A percentile compares a stretch with the other conserved stretches of the same genome.
phyloP scores from a whole-genome alignment of 2,797 vertebrate species.

The Scleropages formosus region DNA sequence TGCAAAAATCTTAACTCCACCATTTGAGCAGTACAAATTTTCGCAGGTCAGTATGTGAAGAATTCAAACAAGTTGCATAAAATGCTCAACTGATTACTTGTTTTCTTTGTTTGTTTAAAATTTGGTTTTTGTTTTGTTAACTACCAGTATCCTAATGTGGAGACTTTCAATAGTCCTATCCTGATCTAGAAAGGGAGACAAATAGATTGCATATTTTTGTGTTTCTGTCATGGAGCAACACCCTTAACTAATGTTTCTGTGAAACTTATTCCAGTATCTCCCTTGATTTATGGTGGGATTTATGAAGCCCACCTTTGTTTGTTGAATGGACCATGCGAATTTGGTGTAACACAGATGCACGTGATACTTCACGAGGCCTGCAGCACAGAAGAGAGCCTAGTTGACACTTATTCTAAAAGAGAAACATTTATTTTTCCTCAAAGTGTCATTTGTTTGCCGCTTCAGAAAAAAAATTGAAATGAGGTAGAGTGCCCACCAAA shows the following conservation, averaged over 20 bases:
- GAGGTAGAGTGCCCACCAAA: background rate
- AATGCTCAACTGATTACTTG: background rate
- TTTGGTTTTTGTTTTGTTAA: background rate
- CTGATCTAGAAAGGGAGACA: conserved; percentile 10
- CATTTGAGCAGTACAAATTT: background rate
- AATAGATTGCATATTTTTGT: too few relatives aligned
- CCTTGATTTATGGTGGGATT: too few relatives aligned
- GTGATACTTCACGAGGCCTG: background rate
- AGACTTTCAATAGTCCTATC: background rate
- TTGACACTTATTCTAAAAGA: conserved; percentile 8
- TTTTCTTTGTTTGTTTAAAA: background rate
- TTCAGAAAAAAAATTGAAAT: too few relatives aligned
- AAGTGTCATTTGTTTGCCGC: too few relatives aligned
- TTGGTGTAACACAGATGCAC: conserved; percentile 17
- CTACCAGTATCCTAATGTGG: background rate
- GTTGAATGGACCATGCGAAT: conserved; percentile 12
- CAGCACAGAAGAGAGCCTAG: background rate
- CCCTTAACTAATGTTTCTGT: conserved; percentile 11
- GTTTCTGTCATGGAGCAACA: too few relatives aligned
- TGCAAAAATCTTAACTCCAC: background rate
- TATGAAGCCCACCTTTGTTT: conserved; percentile 8
- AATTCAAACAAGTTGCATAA: background rate
- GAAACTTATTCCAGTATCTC: background rate
- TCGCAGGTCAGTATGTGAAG: background rate
- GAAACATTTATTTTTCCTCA: background rate